Evolutionary conservation across 2,888 invertebrate genomes (phyloP).

Genomic region (Meloe dianella): DNA sequence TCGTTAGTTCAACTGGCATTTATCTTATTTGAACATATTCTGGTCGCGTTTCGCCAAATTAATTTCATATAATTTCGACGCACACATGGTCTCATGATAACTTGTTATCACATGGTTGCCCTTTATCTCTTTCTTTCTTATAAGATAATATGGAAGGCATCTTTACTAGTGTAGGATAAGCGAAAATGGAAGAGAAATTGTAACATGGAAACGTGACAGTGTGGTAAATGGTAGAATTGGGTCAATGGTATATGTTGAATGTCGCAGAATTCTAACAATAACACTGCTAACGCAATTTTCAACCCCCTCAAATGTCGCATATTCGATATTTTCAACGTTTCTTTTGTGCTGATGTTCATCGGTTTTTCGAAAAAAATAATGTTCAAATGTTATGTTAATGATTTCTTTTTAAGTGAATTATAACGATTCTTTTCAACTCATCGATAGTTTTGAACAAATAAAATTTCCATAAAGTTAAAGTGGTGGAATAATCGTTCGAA

Average conservation of each 20-base stretch:
- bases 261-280: neutral
- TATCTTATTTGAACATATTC: neutral
- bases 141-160: neutral
- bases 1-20: neutral
- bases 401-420: neutral
- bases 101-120: neutral
- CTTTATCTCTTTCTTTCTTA: neutral
- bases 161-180: neutral
- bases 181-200: conserved; percentile 5
- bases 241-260: conserved; percentile 5
- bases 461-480: neutral
- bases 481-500: conserved; percentile 27
- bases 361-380: too few relatives aligned
- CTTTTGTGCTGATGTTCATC: too few relatives aligned
- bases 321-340: neutral
- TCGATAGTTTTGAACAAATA: neutral
- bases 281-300: neutral
- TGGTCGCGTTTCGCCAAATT: neutral
- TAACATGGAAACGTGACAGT: neutral
- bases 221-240: conserved; percentile 2
- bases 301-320: neutral
- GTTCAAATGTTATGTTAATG: too few relatives aligned
- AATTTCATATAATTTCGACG: neutral
- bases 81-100: neutral
- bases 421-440: neutral